Evolutionary conservation across 1,140 invertebrate genomes (phyloP).

Genomic region (Nebria ingens): DNA sequence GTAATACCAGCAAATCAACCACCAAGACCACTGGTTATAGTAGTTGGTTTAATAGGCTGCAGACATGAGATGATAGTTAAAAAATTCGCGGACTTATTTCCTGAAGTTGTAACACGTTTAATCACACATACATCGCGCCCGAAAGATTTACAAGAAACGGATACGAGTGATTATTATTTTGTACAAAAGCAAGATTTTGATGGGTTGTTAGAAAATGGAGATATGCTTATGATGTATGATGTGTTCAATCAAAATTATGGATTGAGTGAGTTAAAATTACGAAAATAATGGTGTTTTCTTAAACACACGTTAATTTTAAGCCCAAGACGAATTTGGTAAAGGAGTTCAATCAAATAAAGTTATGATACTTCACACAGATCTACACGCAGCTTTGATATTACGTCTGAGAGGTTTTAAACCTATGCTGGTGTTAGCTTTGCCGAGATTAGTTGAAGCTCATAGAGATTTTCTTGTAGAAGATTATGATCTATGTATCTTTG

Average conservation of each 20-base stretch:
- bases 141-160: slow-evolving; percentile 16
- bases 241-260: slow-evolving; percentile 21
- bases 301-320: background rate
- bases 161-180: slow-evolving; percentile 22
- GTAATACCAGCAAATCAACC: slow-evolving; percentile 19
- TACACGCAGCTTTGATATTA: background rate
- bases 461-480: background rate
- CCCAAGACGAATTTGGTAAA: background rate
- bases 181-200: slow-evolving; percentile 17
- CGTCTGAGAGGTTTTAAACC: background rate
- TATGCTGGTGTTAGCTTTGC: background rate
- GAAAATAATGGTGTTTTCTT: background rate
- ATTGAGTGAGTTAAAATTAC: slow-evolving; percentile 18
- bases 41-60: slow-evolving; percentile 21
- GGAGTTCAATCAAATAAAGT: background rate
- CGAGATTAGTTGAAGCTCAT: background rate
- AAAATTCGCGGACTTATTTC: slow-evolving; percentile 15
- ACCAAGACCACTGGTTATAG: slow-evolving; percentile 20
- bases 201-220: slow-evolving; percentile 19
- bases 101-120: slow-evolving; percentile 15
- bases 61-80: slow-evolving; percentile 15
- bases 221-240: slow-evolving; percentile 22
- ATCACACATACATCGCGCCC: slow-evolving; percentile 21
- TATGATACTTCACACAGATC: background rate
- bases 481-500: background rate